phyloP scores from a whole-genome alignment of 2,113 vertebrate genomes.

The Cyanistes caeruleus region DNA sequence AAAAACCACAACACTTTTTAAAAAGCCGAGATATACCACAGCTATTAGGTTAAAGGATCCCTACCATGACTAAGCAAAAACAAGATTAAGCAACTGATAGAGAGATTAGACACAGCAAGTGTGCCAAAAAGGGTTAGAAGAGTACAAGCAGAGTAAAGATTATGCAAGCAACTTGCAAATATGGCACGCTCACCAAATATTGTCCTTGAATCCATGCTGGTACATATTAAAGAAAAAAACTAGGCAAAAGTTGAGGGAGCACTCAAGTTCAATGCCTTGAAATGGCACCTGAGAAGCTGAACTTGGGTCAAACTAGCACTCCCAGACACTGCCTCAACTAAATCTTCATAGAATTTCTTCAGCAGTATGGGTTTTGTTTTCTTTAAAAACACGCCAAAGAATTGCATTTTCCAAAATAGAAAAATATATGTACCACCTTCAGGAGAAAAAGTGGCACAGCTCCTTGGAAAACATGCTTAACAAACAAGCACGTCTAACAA shows the following conservation, averaged over 20 bases:
- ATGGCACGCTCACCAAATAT: not conserved
- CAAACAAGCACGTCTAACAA: not conserved
- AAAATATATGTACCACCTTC: not conserved
- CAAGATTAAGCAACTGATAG: not conserved
- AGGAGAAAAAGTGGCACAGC: not conserved
- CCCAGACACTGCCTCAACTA: not conserved
- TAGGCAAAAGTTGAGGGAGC: not conserved
- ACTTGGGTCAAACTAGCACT: not conserved
- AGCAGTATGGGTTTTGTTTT: not conserved
- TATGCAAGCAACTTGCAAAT: slow-evolving; percentile 8
- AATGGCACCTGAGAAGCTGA: not conserved
- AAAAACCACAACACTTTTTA: not conserved
- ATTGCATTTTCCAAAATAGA: not conserved
- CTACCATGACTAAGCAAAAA: slow-evolving; percentile 73
- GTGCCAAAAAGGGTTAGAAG: slow-evolving; percentile 15
- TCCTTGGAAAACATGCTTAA: not conserved
- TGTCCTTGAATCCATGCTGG: slow-evolving; percentile 24
- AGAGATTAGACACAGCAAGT: slow-evolving; percentile 5
- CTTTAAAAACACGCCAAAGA: not conserved
- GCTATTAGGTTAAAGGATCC: not conserved
- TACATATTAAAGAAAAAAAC: not conserved
- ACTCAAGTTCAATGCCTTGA: not conserved
- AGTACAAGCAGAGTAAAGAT: slow-evolving; percentile 6
- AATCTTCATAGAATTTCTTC: not conserved
- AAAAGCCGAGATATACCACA: not conserved